These are phyloP conservation scores for Hirtodrosophila cameraria DNA, from an alignment of 2,888 invertebrate species.

Conservation along the genomic window DNA sequence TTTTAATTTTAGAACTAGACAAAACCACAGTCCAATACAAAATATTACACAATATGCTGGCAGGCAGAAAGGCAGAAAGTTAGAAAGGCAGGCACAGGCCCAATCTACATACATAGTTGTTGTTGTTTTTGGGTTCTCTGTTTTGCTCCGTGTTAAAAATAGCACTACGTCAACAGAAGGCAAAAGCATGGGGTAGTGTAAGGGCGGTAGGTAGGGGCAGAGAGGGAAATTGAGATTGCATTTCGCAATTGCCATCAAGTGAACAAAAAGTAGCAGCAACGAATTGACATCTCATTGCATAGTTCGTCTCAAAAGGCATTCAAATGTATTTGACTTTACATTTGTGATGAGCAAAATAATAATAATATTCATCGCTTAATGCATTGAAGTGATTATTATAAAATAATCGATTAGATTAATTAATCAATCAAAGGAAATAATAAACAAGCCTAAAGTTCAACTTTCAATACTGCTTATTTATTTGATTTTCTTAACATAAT, in stretches of 20 bases:
- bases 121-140: constrained; percentile 22
- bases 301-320: too few species aligned
- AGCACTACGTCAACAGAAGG: constrained; percentile 28
- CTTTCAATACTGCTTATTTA: too few species aligned
- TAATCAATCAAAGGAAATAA: too few species aligned
- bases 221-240: constrained; percentile 46
- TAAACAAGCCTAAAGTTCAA: too few species aligned
- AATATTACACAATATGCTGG: constrained; percentile 72
- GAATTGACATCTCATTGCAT: constrained; percentile 9
- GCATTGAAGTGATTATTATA: too few species aligned
- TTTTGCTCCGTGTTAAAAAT: constrained; percentile 54
- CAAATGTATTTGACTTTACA: too few species aligned
- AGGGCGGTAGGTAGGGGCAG: not conserved
- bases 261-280: not conserved
- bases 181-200: not conserved
- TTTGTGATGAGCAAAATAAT: too few species aligned
- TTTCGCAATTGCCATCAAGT: constrained; percentile 33
- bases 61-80: constrained; percentile 1
- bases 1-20: constrained; percentile 67
- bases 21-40: constrained; percentile 20
- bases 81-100: too few species aligned
- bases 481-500: too few species aligned
- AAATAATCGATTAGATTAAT: too few species aligned
- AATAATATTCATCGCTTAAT: too few species aligned
- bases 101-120: not conserved